Evolutionary conservation across 1,140 invertebrate genomes (phyloP).

Genomic region (Periplaneta americana): DNA sequence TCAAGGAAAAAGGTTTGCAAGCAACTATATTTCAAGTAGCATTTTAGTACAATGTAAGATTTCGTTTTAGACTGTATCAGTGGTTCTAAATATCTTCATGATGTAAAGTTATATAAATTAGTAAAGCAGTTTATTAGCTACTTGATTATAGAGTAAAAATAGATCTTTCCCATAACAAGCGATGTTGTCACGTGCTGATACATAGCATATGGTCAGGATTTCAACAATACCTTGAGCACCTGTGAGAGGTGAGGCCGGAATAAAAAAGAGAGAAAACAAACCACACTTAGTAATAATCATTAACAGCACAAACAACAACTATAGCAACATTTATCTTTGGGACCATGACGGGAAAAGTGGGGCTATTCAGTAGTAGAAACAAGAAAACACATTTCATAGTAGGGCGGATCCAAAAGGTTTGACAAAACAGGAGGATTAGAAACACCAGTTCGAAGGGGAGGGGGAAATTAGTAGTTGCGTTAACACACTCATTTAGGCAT

Average conservation of each 20-base stretch:
- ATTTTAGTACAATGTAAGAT: too few relatives aligned
- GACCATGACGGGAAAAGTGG: not conserved
- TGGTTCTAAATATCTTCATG: too few relatives aligned
- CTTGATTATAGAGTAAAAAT: slow-evolving; percentile 2
- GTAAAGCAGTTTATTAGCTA: too few relatives aligned
- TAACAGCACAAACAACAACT: not conserved
- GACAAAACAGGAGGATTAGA: not conserved
- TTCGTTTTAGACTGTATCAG: too few relatives aligned
- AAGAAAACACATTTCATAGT: not conserved
- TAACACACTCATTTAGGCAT: not conserved
- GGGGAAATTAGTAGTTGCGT: not conserved
- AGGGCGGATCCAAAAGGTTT: not conserved
- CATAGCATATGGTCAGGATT: not conserved
- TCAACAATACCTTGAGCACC: slow-evolving; percentile 67
- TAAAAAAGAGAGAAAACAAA: slow-evolving; percentile 38
- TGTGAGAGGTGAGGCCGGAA: slow-evolving; percentile 40
- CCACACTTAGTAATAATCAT: slow-evolving; percentile 33
- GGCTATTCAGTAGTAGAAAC: not conserved
- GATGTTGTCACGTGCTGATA: not conserved
- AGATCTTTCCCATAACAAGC: slow-evolving; percentile 9
- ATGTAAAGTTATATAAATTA: too few relatives aligned
- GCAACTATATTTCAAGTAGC: not conserved
- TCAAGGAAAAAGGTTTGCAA: not conserved
- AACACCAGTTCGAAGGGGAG: not conserved
- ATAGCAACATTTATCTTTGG: not conserved